phyloP scores from a whole-genome alignment of 2,888 invertebrate species.

The Eupithecia exiguata region DNA sequence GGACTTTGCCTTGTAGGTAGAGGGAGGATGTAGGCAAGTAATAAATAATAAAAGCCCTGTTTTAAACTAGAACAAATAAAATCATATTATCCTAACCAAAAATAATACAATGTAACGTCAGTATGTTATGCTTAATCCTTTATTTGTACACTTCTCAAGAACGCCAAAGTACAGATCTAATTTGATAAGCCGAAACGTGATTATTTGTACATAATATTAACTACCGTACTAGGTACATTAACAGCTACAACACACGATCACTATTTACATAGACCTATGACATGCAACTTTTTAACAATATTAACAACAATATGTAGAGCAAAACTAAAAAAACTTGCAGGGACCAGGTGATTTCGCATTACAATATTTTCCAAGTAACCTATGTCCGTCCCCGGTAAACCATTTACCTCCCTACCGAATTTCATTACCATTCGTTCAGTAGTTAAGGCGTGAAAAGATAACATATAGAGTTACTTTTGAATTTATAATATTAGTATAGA shows the following conservation, averaged over 20 bases:
- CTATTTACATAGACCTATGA: slow-evolving; percentile 76
- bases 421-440: too few species aligned
- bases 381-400: too few species aligned
- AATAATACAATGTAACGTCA: slow-evolving; percentile 1
- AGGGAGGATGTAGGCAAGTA: too few species aligned
- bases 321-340: slow-evolving; percentile 50
- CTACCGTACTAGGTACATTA: slow-evolving; percentile 41
- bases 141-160: slow-evolving; percentile 72
- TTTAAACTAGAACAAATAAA: not conserved
- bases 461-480: too few species aligned
- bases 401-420: too few species aligned
- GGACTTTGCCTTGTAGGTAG: not conserved
- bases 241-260: slow-evolving; percentile 51
- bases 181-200: slow-evolving; percentile 41
- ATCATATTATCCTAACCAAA: not conserved
- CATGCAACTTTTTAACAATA: slow-evolving; percentile 71
- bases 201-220: slow-evolving; percentile 40
- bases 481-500: too few species aligned
- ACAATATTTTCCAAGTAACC: not conserved
- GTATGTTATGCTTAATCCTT: slow-evolving; percentile 54
- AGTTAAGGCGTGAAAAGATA: too few species aligned
- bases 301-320: slow-evolving; percentile 67
- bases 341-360: slow-evolving; percentile 12
- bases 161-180: slow-evolving; percentile 66
- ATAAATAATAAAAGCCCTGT: not conserved